A percentile compares a stretch with the other conserved stretches of the same genome.
phyloP scores from a whole-genome alignment of 1,140 invertebrate genomes.

The Diorhabda sublineata region DNA sequence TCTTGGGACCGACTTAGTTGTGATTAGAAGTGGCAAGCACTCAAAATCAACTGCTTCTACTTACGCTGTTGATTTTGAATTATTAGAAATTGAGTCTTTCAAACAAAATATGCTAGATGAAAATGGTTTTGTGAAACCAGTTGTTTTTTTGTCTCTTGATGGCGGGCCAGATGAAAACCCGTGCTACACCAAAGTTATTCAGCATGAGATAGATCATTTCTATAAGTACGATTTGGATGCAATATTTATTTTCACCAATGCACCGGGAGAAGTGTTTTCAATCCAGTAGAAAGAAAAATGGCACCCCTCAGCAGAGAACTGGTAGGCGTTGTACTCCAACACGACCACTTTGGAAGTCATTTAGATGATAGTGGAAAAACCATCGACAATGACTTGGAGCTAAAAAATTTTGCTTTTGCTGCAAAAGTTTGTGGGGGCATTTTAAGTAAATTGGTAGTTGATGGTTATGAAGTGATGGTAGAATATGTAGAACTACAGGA shows the following conservation, averaged over 20 bases:
- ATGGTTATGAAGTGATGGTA: conserved; percentile 8
- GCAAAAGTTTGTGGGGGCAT: neutral
- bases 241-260: conserved; percentile 17
- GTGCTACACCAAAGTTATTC: conserved; percentile 7
- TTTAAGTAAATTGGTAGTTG: conserved; percentile 11
- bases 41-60: conserved; percentile 13
- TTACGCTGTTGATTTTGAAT: conserved; percentile 13
- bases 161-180: conserved; percentile 5
- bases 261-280: conserved; percentile 18
- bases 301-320: conserved; percentile 16
- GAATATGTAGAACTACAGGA: conserved; percentile 15
- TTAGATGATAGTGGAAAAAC: conserved; percentile 1
- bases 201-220: conserved; percentile 13
- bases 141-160: conserved; percentile 6
- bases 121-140: conserved; percentile 14
- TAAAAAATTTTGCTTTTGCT: neutral
- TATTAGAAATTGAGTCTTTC: conserved; percentile 3
- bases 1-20: conserved; percentile 8
- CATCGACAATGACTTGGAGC: conserved; percentile 1
- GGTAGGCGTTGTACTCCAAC: conserved; percentile 4
- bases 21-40: conserved; percentile 16
- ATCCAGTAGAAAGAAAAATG: conserved; percentile 20
- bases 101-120: neutral
- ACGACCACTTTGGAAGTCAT: conserved; percentile 4
- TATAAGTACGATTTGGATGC: conserved; percentile 19